A percentile compares a stretch with the other conserved stretches of the same genome.
phyloP scores from a whole-genome alignment of 2,113 vertebrate species.

The Origma solitaria region DNA sequence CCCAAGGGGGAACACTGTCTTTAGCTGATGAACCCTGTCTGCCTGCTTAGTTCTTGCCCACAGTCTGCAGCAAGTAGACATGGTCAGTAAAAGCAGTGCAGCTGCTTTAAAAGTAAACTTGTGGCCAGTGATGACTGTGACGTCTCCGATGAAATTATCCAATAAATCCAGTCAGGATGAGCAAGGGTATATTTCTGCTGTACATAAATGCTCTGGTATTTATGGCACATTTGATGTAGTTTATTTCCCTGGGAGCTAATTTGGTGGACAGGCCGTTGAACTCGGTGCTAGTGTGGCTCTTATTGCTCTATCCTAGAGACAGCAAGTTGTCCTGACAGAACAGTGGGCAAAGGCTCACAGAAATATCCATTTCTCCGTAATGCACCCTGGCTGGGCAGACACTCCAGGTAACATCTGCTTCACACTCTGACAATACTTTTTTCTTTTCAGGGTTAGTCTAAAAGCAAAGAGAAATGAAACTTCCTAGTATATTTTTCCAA shows the following conservation, averaged over 20 bases:
- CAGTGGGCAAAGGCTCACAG: conserved; percentile 73
- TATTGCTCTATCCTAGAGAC: conserved; percentile 68
- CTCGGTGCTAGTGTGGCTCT: neutral
- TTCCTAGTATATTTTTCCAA: neutral
- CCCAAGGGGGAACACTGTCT: neutral
- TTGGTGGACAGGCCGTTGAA: neutral
- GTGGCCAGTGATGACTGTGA: neutral
- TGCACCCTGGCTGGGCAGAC: conserved; percentile 84
- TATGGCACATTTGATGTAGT: neutral
- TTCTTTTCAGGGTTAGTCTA: neutral
- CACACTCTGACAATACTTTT: neutral
- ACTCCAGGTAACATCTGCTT: conserved; percentile 72
- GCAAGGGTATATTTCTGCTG: neutral
- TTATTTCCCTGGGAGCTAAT: neutral
- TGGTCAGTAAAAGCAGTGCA: neutral
- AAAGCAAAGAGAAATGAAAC: neutral
- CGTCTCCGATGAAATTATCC: neutral
- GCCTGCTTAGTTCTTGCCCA: neutral
- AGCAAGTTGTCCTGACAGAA: conserved; percentile 82
- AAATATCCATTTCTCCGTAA: conserved; percentile 80
- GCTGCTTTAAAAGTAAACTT: neutral
- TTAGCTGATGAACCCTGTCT: neutral
- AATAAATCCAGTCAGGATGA: neutral
- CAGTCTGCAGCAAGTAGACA: neutral
- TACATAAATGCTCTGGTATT: neutral